A percentile compares a stretch with the other conserved stretches of the same genome.
phyloP scores from a whole-genome alignment of 2,888 invertebrate species.

The Lasioglossum leucozonium region DNA sequence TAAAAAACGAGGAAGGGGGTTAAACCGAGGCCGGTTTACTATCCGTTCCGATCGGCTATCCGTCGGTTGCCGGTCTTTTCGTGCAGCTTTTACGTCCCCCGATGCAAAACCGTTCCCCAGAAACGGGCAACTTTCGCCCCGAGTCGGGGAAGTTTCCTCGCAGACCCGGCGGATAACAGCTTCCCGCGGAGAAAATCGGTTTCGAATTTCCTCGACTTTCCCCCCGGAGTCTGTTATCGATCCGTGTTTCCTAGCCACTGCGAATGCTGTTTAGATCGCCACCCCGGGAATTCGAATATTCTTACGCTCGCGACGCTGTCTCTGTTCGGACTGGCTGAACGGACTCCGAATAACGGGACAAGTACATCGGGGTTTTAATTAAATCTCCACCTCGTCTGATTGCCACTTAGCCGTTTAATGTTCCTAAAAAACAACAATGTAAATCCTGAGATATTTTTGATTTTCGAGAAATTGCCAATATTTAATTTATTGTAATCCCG shows the following conservation, averaged over 20 bases:
- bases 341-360: no score
- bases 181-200: slow-evolving; percentile 5
- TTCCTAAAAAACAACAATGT: no score
- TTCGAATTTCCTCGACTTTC: slow-evolving; percentile 27
- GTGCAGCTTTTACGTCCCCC: background rate
- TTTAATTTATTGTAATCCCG: no score
- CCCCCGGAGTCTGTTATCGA: background rate
- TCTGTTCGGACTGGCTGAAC: no score
- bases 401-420: no score
- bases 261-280: background rate
- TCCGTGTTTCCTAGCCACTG: background rate
- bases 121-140: background rate
- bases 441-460: no score
- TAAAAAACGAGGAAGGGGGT: background rate
- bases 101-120: slow-evolving; percentile 27
- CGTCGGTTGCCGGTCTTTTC: background rate
- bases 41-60: slow-evolving; percentile 17
- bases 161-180: background rate
- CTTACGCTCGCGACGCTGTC: background rate
- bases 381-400: no score
- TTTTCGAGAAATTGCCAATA: no score
- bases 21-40: background rate
- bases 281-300: slow-evolving; percentile 26
- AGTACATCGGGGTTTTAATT: no score
- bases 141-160: background rate